phyloP scores from a whole-genome alignment of 2,888 invertebrate species.

The Platerodrilus igneus region DNA sequence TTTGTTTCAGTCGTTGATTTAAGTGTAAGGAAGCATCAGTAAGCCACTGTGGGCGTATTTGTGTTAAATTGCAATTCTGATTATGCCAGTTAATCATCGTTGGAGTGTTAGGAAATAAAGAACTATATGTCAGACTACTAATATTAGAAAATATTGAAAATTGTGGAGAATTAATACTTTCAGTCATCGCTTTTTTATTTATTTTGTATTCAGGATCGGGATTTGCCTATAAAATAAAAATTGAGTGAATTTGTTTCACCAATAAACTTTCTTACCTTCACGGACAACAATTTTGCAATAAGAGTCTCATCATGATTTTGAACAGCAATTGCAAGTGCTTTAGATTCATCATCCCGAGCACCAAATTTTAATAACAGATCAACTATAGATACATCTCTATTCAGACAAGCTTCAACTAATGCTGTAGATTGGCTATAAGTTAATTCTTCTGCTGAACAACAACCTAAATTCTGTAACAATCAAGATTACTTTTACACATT shows the following conservation, averaged over 20 bases:
- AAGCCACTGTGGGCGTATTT: constrained; percentile 76
- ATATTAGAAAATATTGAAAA: constrained; percentile 52
- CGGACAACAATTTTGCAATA: constrained; percentile 76
- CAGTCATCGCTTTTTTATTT: constrained; percentile 79
- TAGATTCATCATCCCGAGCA: constrained; percentile 81
- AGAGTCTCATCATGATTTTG: constrained; percentile 69
- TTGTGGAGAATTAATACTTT: constrained; percentile 54
- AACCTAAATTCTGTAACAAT: constrained; percentile 36
- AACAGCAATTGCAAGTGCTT: constrained; percentile 75
- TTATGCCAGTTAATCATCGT: constrained; percentile 93
- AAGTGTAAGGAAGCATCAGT: constrained; percentile 77
- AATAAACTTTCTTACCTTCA: constrained; percentile 54
- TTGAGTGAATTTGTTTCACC: constrained; percentile 29
- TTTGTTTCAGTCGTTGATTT: constrained; percentile 74
- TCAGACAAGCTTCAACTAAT: constrained; percentile 65
- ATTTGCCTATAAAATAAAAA: constrained; percentile 57
- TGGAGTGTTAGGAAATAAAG: constrained; percentile 76
- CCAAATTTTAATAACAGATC: constrained; percentile 74
- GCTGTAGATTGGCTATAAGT: constrained; percentile 52
- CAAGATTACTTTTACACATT: constrained; percentile 1
- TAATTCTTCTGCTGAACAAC: constrained; percentile 49
- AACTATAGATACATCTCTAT: constrained; percentile 65
- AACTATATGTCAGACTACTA: constrained; percentile 66
- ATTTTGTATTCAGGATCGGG: constrained; percentile 90
- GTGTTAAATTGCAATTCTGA: constrained; percentile 65